A percentile compares a stretch with the other conserved stretches of the same genome.
Evolutionary conservation across 2,797 vertebrate genomes (phyloP).

Genomic region (Gadopsis bispinosus): DNA sequence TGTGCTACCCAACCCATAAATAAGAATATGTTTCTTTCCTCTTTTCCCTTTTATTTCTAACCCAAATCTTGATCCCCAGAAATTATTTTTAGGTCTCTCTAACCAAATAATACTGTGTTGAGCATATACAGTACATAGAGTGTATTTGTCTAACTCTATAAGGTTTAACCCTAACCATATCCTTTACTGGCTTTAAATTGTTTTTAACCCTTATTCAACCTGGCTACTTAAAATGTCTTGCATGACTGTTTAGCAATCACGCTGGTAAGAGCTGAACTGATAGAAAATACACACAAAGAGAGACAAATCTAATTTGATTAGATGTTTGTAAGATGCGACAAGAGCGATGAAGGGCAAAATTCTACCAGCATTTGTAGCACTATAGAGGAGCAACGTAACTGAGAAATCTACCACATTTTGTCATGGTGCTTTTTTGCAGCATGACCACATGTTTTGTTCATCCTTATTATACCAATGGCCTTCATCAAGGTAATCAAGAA

Average conservation of each 20-base stretch:
- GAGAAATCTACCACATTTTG: not conserved
- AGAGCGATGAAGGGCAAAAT: not conserved
- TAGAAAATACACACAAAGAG: not conserved
- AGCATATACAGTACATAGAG: not conserved
- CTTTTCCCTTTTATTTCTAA: constrained; percentile 7
- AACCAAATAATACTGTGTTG: constrained; percentile 11
- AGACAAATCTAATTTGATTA: not conserved
- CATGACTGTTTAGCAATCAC: not conserved
- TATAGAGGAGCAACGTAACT: not conserved
- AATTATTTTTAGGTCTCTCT: not conserved
- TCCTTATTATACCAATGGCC: not conserved
- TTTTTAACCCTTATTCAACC: constrained; percentile 40
- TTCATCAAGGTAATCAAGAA: not conserved
- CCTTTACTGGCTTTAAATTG: constrained; percentile 2
- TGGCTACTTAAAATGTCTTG: not conserved
- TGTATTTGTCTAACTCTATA: not conserved
- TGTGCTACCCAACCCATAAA: constrained; percentile 29
- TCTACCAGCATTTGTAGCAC: not conserved
- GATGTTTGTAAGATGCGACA: not conserved
- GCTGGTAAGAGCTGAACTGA: not conserved
- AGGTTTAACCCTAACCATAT: constrained; percentile 9
- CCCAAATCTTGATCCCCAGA: constrained; percentile 14
- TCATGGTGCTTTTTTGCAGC: not conserved
- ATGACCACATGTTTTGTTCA: no score
- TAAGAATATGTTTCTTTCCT: constrained; percentile 11